Conservation (phyloP, 1,140 invertebrate genomes). For the Drosophila seguyi region DNA sequence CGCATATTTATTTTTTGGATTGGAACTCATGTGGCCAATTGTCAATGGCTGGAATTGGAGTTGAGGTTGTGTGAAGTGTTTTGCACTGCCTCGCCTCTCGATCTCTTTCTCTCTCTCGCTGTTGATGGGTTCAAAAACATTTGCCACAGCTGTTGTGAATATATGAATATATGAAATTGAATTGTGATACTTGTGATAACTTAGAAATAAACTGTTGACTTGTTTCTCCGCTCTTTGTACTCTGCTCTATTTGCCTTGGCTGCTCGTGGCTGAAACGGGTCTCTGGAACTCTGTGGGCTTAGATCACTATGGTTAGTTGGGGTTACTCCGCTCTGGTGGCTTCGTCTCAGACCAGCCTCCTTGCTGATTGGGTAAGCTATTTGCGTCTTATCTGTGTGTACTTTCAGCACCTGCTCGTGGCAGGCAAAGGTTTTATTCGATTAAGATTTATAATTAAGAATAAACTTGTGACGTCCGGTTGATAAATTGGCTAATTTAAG, state of each 20-base stretch:
- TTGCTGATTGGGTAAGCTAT: background rate
- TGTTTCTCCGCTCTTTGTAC: constrained; percentile 36
- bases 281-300: background rate
- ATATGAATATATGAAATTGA: constrained; percentile 4
- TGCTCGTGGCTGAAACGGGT: background rate
- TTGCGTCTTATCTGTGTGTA: background rate
- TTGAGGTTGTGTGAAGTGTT: constrained; percentile 7
- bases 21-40: constrained; percentile 27
- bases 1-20: constrained; percentile 52
- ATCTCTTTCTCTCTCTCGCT: background rate
- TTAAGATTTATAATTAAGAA: background rate
- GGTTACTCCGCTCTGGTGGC: background rate
- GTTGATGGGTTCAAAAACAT: constrained; percentile 48
- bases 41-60: constrained; percentile 23
- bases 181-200: constrained; percentile 45
- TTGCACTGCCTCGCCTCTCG: constrained; percentile 18
- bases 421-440: background rate
- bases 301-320: background rate
- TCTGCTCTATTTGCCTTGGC: constrained; percentile 25
- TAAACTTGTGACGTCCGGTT: background rate
- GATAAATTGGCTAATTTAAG: background rate
- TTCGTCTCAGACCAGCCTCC: background rate
- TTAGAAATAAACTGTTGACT: constrained; percentile 47
- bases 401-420: background rate
- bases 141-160: constrained; percentile 68